Evolutionary conservation across 1,140 invertebrate species (phyloP).

Genomic region (Campodea augens): DNA sequence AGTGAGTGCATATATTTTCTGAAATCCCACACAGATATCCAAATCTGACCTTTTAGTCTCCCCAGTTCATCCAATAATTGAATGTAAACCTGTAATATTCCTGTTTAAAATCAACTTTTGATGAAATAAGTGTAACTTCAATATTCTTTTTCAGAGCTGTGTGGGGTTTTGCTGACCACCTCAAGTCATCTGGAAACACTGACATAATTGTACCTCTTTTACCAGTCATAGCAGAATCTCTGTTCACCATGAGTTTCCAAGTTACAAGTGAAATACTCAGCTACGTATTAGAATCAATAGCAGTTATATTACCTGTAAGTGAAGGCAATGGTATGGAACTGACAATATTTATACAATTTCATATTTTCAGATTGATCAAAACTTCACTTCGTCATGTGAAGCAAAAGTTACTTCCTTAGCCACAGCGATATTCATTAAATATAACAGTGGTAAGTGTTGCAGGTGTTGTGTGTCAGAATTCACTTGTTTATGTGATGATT

Average conservation of each 20-base stretch:
- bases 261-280: conserved; percentile 39
- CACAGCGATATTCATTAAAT: conserved; percentile 52
- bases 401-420: conserved; percentile 44
- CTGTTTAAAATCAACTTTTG: too few species aligned
- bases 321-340: conserved; percentile 1
- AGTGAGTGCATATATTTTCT: too few species aligned
- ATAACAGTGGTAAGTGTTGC: conserved; percentile 19
- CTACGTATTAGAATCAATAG: conserved; percentile 44
- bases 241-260: conserved; percentile 29
- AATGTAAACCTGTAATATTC: too few species aligned
- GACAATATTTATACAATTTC: conserved; percentile 7
- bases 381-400: conserved; percentile 43
- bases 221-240: conserved; percentile 28
- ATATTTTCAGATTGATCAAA: conserved; percentile 36
- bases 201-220: conserved; percentile 28
- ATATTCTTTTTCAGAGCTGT: conserved; percentile 23
- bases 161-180: conserved; percentile 33
- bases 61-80: too few species aligned
- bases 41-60: too few species aligned
- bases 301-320: conserved; percentile 40
- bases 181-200: conserved; percentile 25
- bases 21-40: too few species aligned
- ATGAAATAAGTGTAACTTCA: too few species aligned
- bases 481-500: conserved; percentile 1
- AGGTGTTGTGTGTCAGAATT: background rate